Base-by-base conservation (phyloP, 53 echinoderm and acorn worm genomes). In the Paracentrotus lividus region DNA sequence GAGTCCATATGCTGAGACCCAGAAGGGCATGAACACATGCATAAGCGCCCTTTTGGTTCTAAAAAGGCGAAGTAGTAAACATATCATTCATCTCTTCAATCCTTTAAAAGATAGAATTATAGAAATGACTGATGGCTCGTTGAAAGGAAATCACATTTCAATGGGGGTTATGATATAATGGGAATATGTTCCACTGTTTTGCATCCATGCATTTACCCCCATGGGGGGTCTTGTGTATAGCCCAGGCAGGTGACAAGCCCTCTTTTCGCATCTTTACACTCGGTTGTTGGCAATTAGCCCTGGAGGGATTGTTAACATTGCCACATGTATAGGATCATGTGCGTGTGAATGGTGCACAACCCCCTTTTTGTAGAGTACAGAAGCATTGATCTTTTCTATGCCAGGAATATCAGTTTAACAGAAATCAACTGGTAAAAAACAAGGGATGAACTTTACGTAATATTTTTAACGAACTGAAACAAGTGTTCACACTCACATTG, bases 191-290 rank as follows among this genome's bases (percentile, higher is more conserved):
- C 47, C 47, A 47, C 78, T 5, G 10, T 43, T n/a, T 5, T 45
- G 78, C 78, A 0, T 26, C n/a, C 24, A 23, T 47, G n/a, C 43
- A 43, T 78, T 45, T n/a, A 78, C 78, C 78, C 38, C 26, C 47
- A 26, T 78, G 26, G 78, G 78, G 26, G 78, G 78, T 47, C 47
- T 78, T 24, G 24, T 78, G 47, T 78, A 2, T 23, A 40, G 7
- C 24, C 44, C n/a, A 78, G 43, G 8, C 45, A 56, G 54, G 54
- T 86, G 86, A 38, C 52, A 20, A 55, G 86, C 33, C 5, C 36
- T 18, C 86, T 86, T 55, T 86, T 86, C 86, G 34, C 9, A 86
- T 44, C 23, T 86, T 55, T 86, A 56, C 33, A 24, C 43, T 78
- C n/a, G 10, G 47, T 78, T 78, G 44, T n/a, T 47, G 78, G 45